Conservation (phyloP, 2,888 invertebrate species). For the Electrophaes corylata region DNA sequence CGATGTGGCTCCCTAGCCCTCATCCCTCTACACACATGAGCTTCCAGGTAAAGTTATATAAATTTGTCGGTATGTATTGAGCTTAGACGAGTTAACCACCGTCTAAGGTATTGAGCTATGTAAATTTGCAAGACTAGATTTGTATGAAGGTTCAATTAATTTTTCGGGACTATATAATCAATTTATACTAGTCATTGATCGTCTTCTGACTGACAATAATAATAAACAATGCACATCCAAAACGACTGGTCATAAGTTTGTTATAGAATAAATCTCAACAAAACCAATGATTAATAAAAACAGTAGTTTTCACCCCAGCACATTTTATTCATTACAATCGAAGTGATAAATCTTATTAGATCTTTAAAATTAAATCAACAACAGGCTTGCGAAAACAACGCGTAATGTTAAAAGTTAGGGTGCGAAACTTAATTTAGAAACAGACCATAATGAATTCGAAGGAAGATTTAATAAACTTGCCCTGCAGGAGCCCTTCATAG, state of each 20-base stretch:
- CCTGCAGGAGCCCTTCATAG: constrained; percentile 51
- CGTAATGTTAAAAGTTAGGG: constrained; percentile 61
- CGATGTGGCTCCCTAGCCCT: constrained; percentile 72
- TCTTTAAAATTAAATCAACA: constrained; percentile 60
- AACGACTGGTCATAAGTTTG: no score
- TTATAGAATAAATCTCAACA: no score
- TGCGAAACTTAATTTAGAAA: constrained; percentile 70
- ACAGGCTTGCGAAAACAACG: constrained; percentile 55
- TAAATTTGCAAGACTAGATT: neutral
- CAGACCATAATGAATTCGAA: constrained; percentile 68
- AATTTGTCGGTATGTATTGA: no score
- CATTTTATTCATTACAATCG: constrained; percentile 23
- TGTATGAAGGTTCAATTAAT: no score
- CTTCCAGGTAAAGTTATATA: constrained; percentile 28
- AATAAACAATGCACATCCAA: no score
- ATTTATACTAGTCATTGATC: no score
- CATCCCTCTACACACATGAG: constrained; percentile 9
- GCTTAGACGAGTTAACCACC: neutral
- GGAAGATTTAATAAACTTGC: constrained; percentile 69
- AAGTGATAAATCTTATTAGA: constrained; percentile 53
- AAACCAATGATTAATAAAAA: neutral
- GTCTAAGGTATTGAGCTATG: no score
- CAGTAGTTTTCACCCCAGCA: constrained; percentile 11
- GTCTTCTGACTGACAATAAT: no score
- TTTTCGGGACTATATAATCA: no score